A percentile compares a stretch with the other conserved stretches of the same genome.
Evolutionary conservation across 2,113 vertebrate species (phyloP).

Genomic region (Plestiodon gilberti): DNA sequence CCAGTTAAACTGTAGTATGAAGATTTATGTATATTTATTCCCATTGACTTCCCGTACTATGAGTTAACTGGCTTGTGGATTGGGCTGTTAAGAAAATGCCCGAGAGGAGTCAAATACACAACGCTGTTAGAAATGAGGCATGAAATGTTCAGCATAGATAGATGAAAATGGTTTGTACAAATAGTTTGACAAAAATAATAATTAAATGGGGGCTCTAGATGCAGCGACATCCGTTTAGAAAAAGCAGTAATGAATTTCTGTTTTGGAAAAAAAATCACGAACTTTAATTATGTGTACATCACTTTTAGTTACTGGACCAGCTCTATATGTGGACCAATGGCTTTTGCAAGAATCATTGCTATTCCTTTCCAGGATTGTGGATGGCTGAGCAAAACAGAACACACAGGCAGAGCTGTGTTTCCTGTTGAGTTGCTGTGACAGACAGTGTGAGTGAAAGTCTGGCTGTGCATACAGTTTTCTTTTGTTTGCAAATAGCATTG

Average conservation of each 20-base stretch:
- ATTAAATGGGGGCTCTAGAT: neutral
- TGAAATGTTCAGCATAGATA: neutral
- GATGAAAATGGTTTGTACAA: neutral
- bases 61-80: slow-evolving; percentile 5
- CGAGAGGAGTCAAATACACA: neutral
- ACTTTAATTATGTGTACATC: slow-evolving; percentile 18
- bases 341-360: neutral
- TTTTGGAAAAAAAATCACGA: neutral
- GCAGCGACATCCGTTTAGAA: neutral
- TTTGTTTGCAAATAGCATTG: neutral
- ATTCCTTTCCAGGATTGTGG: neutral
- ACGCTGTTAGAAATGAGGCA: neutral
- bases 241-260: neutral
- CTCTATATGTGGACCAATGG: slow-evolving; percentile 3
- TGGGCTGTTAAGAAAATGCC: neutral
- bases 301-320: slow-evolving; percentile 21
- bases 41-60: neutral
- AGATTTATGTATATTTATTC: slow-evolving; percentile 4
- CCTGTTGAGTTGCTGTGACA: neutral
- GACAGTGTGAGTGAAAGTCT: neutral
- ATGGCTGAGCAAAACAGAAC: neutral
- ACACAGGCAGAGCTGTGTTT: neutral
- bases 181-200: neutral
- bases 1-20: slow-evolving; percentile 7
- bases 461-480: neutral